Evolutionary conservation across 1,140 invertebrate genomes (phyloP).

Genomic region (Sweltsa coloradensis): DNA sequence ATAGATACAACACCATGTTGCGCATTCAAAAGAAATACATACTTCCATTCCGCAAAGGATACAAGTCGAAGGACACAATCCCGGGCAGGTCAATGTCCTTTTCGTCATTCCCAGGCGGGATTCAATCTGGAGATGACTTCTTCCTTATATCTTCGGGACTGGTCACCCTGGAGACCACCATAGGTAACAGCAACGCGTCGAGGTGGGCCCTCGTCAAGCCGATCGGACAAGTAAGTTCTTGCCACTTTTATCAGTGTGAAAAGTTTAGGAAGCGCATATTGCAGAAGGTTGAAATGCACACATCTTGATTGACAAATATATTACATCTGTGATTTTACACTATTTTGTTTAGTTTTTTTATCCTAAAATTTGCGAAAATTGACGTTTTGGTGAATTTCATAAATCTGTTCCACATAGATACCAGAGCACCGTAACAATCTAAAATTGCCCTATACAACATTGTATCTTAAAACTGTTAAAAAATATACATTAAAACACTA

Average conservation of each 20-base stretch:
- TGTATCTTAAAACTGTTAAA: no score
- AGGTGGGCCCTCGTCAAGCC: conserved; percentile 45
- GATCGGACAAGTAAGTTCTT: conserved; percentile 26
- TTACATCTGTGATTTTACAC: no score
- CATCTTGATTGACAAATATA: no score
- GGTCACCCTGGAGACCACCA: conserved; percentile 58
- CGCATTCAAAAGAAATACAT: conserved; percentile 52
- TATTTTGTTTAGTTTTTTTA: not conserved
- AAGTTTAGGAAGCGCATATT: not conserved
- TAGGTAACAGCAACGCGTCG: conserved; percentile 50
- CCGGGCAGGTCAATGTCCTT: conserved; percentile 41
- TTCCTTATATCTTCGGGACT: conserved; percentile 51
- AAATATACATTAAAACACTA: no score
- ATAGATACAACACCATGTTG: conserved; percentile 44
- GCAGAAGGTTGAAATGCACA: no score
- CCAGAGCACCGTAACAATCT: no score
- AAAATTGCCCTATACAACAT: no score
- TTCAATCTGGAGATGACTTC: conserved; percentile 56
- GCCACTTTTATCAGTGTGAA: not conserved
- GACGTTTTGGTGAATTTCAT: not conserved
- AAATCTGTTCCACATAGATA: no score
- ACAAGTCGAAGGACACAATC: conserved; percentile 18
- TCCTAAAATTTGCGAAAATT: not conserved
- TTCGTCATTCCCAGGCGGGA: conserved; percentile 49
- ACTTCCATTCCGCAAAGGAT: conserved; percentile 32